phyloP scores from a whole-genome alignment of 2,888 invertebrate species.

The Epistrophella euchroma region DNA sequence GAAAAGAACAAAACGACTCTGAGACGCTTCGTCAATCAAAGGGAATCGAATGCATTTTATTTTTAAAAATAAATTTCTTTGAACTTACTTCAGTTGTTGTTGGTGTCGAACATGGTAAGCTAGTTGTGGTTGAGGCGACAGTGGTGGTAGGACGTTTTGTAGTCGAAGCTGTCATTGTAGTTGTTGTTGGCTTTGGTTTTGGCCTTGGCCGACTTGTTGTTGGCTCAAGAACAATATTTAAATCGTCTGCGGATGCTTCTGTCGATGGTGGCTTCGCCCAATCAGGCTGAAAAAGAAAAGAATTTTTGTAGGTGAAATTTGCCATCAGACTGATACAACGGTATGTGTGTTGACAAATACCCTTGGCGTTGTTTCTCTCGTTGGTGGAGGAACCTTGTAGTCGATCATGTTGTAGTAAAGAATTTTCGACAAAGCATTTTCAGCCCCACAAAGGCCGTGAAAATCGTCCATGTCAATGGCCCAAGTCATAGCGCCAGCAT shows the following conservation, averaged over 20 bases:
- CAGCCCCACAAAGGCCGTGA: constrained; percentile 91
- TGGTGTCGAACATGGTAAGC: constrained; percentile 77
- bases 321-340: background rate
- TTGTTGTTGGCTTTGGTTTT: constrained; percentile 76
- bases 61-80: constrained; percentile 53
- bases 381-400: constrained; percentile 81
- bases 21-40: constrained; percentile 73
- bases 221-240: constrained; percentile 81
- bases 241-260: constrained; percentile 85
- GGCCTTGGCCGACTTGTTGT: constrained; percentile 80
- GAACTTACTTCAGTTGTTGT: constrained; percentile 78
- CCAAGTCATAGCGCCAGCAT: constrained; percentile 96
- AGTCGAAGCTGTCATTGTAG: constrained; percentile 67
- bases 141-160: constrained; percentile 76
- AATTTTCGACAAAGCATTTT: constrained; percentile 90
- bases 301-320: background rate
- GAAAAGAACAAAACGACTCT: constrained; percentile 41
- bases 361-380: constrained; percentile 63
- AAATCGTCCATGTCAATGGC: constrained; percentile 96
- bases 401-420: constrained; percentile 89
- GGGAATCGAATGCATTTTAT: background rate
- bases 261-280: constrained; percentile 93
- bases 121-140: constrained; percentile 77
- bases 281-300: constrained; percentile 86
- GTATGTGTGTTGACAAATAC: constrained; percentile 27